Base-by-base conservation (phyloP, 2,797 vertebrate genomes). In the Hypotaenidia okinawae region DNA sequence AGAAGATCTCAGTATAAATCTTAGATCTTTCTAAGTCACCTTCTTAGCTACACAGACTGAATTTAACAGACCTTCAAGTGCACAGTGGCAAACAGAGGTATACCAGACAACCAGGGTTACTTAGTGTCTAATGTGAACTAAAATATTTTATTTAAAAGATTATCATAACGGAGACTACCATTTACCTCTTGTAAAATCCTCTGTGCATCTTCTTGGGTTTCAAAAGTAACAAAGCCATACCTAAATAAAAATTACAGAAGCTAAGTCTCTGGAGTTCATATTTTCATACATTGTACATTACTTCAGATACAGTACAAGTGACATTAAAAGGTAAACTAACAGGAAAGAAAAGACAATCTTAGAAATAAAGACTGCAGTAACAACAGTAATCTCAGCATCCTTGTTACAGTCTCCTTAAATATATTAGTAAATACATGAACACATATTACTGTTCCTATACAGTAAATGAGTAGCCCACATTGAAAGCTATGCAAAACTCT, bases 191-290 rank as follows among this genome's bases (percentile, higher is more conserved):
- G 97, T 63, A 99, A 98, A 95, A 99, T 97, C 97, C 98, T 99
- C 96, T 98, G 97, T 11, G 98, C 98, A 88, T 99, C 99, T 95
- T 99, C 98, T 82, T 98, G 95, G 43, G 97, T 98, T 97, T 98
- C 98, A 96, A 99, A 99, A 39, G 98, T 99, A 92, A 99, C 91
- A 84, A 99, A 99, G 64, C 98, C 99, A 93, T 99, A 99, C 95
- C 99, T 99, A 97, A 92, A 90, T n/a, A 95, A 97, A 79, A 92
- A 93, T 51, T 12, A 45, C 15, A 96, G 52, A 69, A 83, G 64
- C 68, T 84, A 93, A 95, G 88, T 52, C 91, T 84, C 43, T 76
- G 37, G 82, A 75, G 54, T 59, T 19, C 41, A 11, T 61, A 47
- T 45, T 91, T 59, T 90, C 41, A 33, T 32, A 51, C n/a, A 81